Evolutionary conservation across 2,113 vertebrate species (phyloP), one percentile per base, ranked within the genome.

Genomic region (Eupsittula cactorum): DNA sequence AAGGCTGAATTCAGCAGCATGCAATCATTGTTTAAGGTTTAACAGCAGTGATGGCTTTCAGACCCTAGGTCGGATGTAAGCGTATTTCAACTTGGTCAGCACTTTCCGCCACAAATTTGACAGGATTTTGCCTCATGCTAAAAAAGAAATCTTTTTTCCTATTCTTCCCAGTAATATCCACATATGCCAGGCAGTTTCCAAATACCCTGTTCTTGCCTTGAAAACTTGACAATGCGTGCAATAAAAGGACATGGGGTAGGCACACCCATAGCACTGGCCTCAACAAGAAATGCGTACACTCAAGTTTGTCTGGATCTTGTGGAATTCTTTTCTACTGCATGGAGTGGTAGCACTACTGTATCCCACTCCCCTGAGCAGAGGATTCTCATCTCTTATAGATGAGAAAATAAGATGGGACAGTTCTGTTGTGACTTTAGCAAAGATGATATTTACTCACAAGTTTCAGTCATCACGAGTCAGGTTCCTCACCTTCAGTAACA

Each of bases 301-400:
- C 1, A 6, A 35, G 21, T 27, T 47, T n/a, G 27, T 3, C 78
- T 63, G 55, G 15, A 39, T 29, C 37, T 33, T 11, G 14, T 13
- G 37, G 46, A 46, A 57, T 81, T 74, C n/a, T 47, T 17, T 74
- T n/a, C 50, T 75, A 18, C 29, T 59, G 15, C 47, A 60, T 3
- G 5, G 42, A 82, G 6, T 4, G 10, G 11, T 28, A 39, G 5
- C 35, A 14, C 46, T 50, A 1, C 5, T 2, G 2, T 10, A 70
- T 5, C 49, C 59, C 76, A 39, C 18, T 49, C 10, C 41, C 27
- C 11, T 52, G 16, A 50, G 59, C 59, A 83, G 59, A 67, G 23
- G 46, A 75, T 53, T 79, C 50, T 68, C 46, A 27, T 20, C 44
- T 81, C 64, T 52, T 2, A 1, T 2, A 52, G 69, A 47, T 31